Base-by-base conservation (phyloP, 2,113 vertebrate genomes). In the Ginglymostoma cirratum region DNA sequence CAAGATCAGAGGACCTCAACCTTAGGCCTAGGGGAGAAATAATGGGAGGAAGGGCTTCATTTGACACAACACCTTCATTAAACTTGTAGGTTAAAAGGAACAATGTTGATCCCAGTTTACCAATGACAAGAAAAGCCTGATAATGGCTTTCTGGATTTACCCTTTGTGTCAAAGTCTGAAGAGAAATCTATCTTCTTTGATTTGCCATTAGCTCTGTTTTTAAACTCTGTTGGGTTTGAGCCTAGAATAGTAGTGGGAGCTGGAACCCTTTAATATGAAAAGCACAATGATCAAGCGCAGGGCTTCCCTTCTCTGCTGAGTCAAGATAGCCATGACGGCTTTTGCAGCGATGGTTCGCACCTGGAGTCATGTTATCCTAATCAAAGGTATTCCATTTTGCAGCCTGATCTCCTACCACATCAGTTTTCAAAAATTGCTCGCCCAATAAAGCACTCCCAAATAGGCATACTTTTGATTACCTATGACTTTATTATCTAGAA, bases 141-240 rank as follows among this genome's bases (percentile, higher is more conserved):
- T 19, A 45, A 72, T 21, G 27, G 67, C 45, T 95, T 52, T 52
- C 42, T 95, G 23, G 48, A 76, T 72, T 95, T 52, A 42, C 89
- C 45, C 42, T 69, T 94, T 90, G 52, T 90, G 30, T 90, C 87
- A 12, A 67, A 45, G 38, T 45, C 67, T 69, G 38, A 48, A 45
- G 94, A 52, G 5, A 24, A 72, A 52, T 67, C 76, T 70, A 45
- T 42, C 67, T 94, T 42, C 92, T 94, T 94, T 69, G 92, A 94
- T 94, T 94, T 94, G 42, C 92, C 42, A 94, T 69, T 69, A 70
- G 69, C 94, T 95, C 94, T 95, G 69, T 42, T 72, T 52, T 95
- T 72, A 66, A 42, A 76, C 69, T 52, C 3, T 72, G 24, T 70
- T 72, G 24, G 55, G 55, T 61, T 61, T 0, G 55, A 61, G 10